Base-by-base conservation (phyloP, 2,113 vertebrate species). In the Poicephalus meyeri region DNA sequence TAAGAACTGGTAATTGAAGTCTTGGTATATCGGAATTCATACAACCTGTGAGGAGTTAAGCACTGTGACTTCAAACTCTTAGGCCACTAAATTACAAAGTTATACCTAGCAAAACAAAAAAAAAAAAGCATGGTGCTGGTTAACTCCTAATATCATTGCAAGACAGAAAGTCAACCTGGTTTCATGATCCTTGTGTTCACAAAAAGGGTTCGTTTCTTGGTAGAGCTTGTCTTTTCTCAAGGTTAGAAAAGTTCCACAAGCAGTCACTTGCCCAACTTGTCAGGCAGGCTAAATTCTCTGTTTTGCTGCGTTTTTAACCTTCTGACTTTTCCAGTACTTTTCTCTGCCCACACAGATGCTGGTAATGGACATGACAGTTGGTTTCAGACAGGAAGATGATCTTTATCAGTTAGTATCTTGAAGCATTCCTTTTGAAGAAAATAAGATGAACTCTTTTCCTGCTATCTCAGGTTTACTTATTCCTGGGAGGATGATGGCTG, bases 371-470 rank as follows among this genome's bases (percentile, higher is more conserved):
- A 46, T 55, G 71, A 64, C n/a, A 41, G 42, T 64, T 70, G 47
- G 26, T 83, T 91, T 87, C 72, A 88, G 68, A n/a, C 28, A 78
- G 73, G 61, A 73, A 58, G 78, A 42, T 64, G 42, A 25, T 80
- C 78, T 52, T 56, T 71, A 76, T 86, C 52, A 52, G 56, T 50
- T 61, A 52, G 10, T 19, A 76, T 72, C 65, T 81, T 68, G 31
- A 91, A 49, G 13, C 39, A 89, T 76, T 93, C 69, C 12, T 92
- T 94, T 69, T 92, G 61, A 86, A 69, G 24, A 69, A 83, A 91
- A 16, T 24, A 58, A 50, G 39, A 58, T 21, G 3, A 86, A 61
- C 13, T 41, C 20, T 63, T 91, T 80, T 71, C 55, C 76, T 60
- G 33, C 10, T 83, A 28, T 64, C 39, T 85, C 47, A 49, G 16